Conservation (phyloP, 2,888 invertebrate species). For the Acanthosepion lycidas region DNA sequence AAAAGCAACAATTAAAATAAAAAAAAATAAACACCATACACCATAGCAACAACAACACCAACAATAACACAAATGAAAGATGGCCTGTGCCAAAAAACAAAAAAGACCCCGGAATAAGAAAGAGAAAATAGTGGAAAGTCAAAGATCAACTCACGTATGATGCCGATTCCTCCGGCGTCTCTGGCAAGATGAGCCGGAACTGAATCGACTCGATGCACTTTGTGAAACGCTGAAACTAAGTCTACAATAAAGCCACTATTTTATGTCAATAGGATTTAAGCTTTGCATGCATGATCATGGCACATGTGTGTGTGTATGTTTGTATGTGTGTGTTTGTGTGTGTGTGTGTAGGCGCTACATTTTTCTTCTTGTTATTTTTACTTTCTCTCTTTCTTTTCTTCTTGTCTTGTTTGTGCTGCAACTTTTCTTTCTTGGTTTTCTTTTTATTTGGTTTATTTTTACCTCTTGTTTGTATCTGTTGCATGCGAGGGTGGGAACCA, state of each 20-base stretch:
- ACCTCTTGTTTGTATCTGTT: not conserved
- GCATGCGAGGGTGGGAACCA: not conserved
- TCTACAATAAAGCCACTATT: conserved; percentile 12
- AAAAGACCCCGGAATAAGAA: not conserved
- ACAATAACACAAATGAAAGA: too few species aligned
- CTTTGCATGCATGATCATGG: not conserved
- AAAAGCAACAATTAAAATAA: too few species aligned
- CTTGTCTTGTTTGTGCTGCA: not conserved
- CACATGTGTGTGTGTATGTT: not conserved
- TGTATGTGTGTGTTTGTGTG: not conserved
- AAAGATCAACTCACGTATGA: conserved; percentile 33
- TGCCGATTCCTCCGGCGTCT: conserved; percentile 12
- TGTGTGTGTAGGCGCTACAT: not conserved
- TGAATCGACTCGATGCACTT: conserved; percentile 33
- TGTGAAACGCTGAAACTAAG: conserved; percentile 11
- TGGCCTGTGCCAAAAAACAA: too few species aligned
- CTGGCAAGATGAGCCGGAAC: conserved; percentile 33
- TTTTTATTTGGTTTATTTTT: not conserved
- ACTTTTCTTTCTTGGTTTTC: not conserved
- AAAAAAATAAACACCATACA: not conserved
- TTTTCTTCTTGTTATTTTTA: not conserved
- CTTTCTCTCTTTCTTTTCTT: not conserved
- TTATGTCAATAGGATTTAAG: conserved; percentile 33
- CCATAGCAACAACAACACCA: not conserved
- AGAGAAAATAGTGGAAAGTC: not conserved